These are phyloP conservation scores for Perodicticus potto DNA, from an alignment of 2,797 vertebrate genomes.

Conservation along the genomic window DNA sequence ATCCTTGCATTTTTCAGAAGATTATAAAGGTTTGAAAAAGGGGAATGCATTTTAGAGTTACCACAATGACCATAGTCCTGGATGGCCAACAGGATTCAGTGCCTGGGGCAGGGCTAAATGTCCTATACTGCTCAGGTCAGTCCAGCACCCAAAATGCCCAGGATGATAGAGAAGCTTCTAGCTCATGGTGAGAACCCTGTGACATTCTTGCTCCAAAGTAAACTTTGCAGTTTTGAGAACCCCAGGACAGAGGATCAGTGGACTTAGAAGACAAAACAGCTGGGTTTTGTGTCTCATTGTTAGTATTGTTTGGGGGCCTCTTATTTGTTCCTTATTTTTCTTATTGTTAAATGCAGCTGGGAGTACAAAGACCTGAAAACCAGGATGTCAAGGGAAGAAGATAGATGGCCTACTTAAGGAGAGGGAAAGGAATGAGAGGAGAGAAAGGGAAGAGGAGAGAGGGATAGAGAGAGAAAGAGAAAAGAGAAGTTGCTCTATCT, in stretches of 20 bases:
- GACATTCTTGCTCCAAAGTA: slow-evolving; percentile 6
- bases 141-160: not conserved
- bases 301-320: not conserved
- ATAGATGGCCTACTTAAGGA: not conserved
- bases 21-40: not conserved
- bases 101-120: not conserved
- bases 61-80: not conserved
- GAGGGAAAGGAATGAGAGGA: not conserved
- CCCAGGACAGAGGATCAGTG: not conserved
- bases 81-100: not conserved
- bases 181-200: not conserved
- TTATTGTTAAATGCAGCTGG: not conserved
- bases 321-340: slow-evolving; percentile 25
- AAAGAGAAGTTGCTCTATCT: not conserved
- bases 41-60: not conserved
- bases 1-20: not conserved
- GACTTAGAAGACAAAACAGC: not conserved
- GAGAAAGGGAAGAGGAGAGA: not conserved
- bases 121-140: not conserved
- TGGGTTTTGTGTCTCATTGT: not conserved
- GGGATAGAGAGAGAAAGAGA: not conserved
- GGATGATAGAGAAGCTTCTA: not conserved
- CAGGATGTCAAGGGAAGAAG: not conserved
- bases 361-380: not conserved
- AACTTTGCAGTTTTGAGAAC: not conserved